Evolutionary conservation across 2,113 vertebrate genomes (phyloP).

Genomic region (Romanogobio albipinnatus): DNA sequence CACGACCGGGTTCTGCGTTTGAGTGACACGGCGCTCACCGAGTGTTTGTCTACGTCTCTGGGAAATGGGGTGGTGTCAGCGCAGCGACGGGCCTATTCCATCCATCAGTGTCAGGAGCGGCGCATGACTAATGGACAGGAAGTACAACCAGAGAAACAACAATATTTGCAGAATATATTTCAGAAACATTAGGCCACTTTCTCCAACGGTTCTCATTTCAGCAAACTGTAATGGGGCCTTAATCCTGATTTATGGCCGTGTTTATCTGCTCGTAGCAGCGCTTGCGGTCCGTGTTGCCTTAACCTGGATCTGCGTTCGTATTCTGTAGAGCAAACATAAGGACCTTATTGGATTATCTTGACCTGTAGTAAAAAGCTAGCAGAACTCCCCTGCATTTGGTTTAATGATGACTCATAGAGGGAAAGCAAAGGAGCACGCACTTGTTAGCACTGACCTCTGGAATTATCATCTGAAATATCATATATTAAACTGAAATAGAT

Average conservation of each 20-base stretch:
- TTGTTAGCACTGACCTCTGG: neutral
- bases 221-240: constrained; percentile 54
- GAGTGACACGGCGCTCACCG: constrained; percentile 70
- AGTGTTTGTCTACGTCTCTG: constrained; percentile 80
- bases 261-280: constrained; percentile 51
- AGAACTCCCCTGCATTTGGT: neutral
- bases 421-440: neutral
- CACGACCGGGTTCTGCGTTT: constrained; percentile 47
- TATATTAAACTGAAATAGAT: neutral
- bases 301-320: constrained; percentile 49
- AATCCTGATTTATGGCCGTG: constrained; percentile 73
- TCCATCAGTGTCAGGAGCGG: constrained; percentile 80
- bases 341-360: constrained; percentile 13
- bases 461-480: neutral
- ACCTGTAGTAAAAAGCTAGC: neutral
- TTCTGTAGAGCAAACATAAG: neutral
- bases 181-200: constrained; percentile 64
- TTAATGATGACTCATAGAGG: neutral
- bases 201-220: constrained; percentile 61
- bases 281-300: constrained; percentile 56
- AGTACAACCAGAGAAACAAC: constrained; percentile 80
- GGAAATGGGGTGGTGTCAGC: constrained; percentile 75
- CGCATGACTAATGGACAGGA: constrained; percentile 83
- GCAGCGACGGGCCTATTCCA: constrained; percentile 71
- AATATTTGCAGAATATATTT: constrained; percentile 81